phyloP scores from a whole-genome alignment of 1,140 invertebrate genomes.

The Conopomorpha cramerella region DNA sequence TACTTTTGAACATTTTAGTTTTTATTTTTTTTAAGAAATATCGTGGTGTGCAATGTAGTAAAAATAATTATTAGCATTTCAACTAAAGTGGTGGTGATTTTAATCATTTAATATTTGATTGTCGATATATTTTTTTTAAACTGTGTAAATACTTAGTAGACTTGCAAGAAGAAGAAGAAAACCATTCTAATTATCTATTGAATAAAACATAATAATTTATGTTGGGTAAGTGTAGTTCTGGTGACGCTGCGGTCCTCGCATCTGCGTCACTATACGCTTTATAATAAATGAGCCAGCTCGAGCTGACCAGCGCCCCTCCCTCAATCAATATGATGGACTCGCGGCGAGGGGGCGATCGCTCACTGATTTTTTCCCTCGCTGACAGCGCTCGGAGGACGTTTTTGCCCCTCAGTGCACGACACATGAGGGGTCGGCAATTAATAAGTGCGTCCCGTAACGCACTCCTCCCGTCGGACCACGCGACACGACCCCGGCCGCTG shows the following conservation, averaged over 20 bases:
- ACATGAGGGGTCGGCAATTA: conserved; percentile 45
- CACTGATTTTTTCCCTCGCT: conserved; percentile 60
- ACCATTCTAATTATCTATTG: too few relatives aligned
- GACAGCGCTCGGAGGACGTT: conserved; percentile 52
- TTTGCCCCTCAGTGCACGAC: conserved; percentile 43
- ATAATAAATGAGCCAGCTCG: conserved; percentile 56
- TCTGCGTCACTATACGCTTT: conserved; percentile 47
- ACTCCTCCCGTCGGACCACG: conserved; percentile 4
- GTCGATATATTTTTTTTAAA: too few relatives aligned
- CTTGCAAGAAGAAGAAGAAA: too few relatives aligned
- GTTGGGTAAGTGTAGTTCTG: too few relatives aligned
- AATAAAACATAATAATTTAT: too few relatives aligned
- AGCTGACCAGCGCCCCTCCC: conserved; percentile 53
- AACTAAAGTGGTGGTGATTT: too few relatives aligned
- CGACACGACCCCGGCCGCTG: not conserved
- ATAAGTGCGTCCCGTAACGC: conserved; percentile 35
- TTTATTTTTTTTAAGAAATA: too few relatives aligned
- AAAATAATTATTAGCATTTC: too few relatives aligned
- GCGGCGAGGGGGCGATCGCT: conserved; percentile 57
- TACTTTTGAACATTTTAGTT: too few relatives aligned
- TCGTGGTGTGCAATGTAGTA: too few relatives aligned
- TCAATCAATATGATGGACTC: conserved; percentile 61
- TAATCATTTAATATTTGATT: too few relatives aligned
- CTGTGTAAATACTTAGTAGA: too few relatives aligned
- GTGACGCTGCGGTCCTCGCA: conserved; percentile 5